Conservation (phyloP, 2,113 vertebrate genomes). For the Himantopus leucocephalus region DNA sequence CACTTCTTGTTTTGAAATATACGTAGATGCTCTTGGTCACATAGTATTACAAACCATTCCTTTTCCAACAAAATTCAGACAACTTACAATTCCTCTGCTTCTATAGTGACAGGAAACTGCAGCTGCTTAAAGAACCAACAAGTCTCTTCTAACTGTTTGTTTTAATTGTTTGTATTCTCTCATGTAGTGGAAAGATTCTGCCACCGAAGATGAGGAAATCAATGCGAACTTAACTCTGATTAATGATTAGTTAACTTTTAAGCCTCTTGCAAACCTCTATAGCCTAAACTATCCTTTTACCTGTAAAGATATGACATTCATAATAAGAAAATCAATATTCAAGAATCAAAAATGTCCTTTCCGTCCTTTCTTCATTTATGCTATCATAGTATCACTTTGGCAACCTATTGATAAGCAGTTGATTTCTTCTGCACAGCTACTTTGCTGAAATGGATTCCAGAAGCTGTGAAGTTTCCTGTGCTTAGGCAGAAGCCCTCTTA, state of each 20-base stretch:
- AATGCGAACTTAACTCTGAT: slow-evolving; percentile 24
- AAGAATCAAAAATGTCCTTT: slow-evolving; percentile 37
- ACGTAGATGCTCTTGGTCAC: fast-evolving
- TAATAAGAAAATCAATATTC: not conserved
- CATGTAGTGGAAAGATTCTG: not conserved
- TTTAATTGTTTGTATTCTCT: not conserved
- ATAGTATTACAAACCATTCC: not conserved
- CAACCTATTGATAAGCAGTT: not conserved
- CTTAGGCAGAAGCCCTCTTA: slow-evolving; percentile 13
- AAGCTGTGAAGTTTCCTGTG: not conserved
- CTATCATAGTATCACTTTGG: slow-evolving; percentile 17
- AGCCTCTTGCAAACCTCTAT: slow-evolving; percentile 22
- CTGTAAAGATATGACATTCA: not conserved
- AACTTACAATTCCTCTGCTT: not conserved
- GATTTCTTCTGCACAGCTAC: not conserved
- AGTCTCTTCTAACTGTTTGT: not conserved
- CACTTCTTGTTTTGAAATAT: not conserved
- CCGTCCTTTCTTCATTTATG: not conserved
- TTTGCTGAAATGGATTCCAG: not conserved
- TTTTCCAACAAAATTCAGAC: not conserved
- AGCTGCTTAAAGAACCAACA: not conserved
- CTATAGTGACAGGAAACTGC: not conserved
- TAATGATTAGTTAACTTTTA: slow-evolving; percentile 42
- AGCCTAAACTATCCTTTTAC: not conserved
- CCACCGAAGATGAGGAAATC: slow-evolving; percentile 30